phyloP scores from a whole-genome alignment of 2,797 vertebrate genomes.

The Pseudochromis fuscus region DNA sequence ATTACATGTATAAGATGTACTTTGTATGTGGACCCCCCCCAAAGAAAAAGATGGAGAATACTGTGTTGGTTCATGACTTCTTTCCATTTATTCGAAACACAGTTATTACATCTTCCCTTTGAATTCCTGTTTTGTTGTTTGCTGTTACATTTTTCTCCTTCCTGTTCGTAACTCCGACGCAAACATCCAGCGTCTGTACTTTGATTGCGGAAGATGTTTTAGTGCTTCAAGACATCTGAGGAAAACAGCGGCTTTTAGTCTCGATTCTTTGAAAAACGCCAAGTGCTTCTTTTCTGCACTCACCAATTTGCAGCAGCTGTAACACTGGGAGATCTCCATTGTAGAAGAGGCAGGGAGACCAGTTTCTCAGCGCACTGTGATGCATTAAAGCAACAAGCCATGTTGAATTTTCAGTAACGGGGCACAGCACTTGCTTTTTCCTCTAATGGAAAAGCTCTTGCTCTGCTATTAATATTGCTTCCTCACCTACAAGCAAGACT shows the following conservation, averaged over 20 bases:
- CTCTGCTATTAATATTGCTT: slow-evolving; percentile 24
- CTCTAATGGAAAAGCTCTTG: slow-evolving; percentile 40
- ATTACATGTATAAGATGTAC: no score
- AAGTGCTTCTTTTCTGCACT: slow-evolving; percentile 24
- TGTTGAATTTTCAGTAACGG: slow-evolving; percentile 28
- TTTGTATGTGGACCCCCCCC: no score
- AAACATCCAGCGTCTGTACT: slow-evolving; percentile 6
- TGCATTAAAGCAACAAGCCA: slow-evolving; percentile 39
- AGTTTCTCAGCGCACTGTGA: slow-evolving; percentile 5
- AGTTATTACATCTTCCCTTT: slow-evolving; percentile 3
- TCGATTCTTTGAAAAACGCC: slow-evolving; percentile 12
- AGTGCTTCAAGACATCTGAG: slow-evolving; percentile 27
- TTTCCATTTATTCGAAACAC: not conserved
- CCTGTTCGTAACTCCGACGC: not conserved
- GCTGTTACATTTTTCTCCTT: not conserved
- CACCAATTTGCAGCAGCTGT: slow-evolving; percentile 18
- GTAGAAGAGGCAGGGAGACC: slow-evolving; percentile 1
- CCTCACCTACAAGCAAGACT: slow-evolving; percentile 28
- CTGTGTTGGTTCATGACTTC: no score
- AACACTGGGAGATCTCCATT: slow-evolving; percentile 17
- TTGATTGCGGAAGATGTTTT: slow-evolving; percentile 15
- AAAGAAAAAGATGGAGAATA: no score
- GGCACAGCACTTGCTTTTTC: not conserved
- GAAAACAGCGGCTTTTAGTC: slow-evolving; percentile 32
- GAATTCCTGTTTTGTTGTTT: not conserved